These are phyloP conservation scores for Cotesia vestalis DNA, from an alignment of 1,140 invertebrate species.

Conservation along the genomic window DNA sequence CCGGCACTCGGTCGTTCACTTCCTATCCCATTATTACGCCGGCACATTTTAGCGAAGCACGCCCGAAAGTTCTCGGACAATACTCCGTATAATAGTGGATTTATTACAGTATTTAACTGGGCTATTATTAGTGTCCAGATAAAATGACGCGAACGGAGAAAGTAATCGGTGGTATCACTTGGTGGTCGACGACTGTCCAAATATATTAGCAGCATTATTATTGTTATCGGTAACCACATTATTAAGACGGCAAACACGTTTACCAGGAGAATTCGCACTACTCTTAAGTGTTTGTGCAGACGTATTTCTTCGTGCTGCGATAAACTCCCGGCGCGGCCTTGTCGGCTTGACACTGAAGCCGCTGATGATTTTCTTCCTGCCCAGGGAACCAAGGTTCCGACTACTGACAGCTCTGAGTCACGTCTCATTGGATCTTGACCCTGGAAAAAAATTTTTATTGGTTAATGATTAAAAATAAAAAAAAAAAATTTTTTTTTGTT, in stretches of 20 bases:
- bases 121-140: constrained; percentile 70
- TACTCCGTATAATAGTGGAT: constrained; percentile 82
- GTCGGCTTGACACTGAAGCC: constrained; percentile 50
- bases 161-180: constrained; percentile 64
- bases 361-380: constrained; percentile 60
- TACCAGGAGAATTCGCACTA: constrained; percentile 67
- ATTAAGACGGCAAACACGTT: constrained; percentile 69
- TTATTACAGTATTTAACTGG: constrained; percentile 78
- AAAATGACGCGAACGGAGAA: constrained; percentile 68
- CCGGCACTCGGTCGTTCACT: constrained; percentile 40
- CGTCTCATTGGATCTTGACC: constrained; percentile 42
- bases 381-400: constrained; percentile 65
- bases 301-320: constrained; percentile 67
- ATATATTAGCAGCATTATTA: constrained; percentile 69
- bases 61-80: constrained; percentile 80
- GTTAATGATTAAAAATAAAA: not conserved
- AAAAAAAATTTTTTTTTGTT: not conserved
- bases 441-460: constrained; percentile 27
- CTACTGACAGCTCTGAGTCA: constrained; percentile 66
- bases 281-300: constrained; percentile 68
- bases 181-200: constrained; percentile 66
- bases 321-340: constrained; percentile 61
- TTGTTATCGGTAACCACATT: constrained; percentile 72
- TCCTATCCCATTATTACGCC: constrained; percentile 34
- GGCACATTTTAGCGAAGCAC: constrained; percentile 63